Base-by-base conservation (phyloP, 2,888 invertebrate species). In the Anodontia alba region DNA sequence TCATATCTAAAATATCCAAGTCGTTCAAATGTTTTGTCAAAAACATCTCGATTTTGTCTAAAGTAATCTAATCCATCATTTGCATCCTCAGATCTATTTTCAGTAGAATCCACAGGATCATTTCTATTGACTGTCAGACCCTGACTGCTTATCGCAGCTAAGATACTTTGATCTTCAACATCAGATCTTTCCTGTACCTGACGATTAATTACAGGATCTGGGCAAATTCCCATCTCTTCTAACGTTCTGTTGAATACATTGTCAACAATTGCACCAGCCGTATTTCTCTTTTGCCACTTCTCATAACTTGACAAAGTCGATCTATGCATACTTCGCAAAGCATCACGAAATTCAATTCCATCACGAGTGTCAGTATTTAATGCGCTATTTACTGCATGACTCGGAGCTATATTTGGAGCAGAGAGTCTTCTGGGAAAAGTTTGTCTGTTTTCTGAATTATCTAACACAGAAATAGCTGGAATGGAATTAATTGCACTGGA, bases 141-240 rank as follows among this genome's bases (percentile, higher is more conserved):
- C 72, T 79, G 78, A 29, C 70, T 73, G 49, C 70, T 76, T 0
- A 84, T 84, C 7, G 79, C 81, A 26, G 81, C 76, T 62, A 79
- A 78, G 46, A 84, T 84, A 69, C 84, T 76, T 20, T 78, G 78
- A 36, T 81, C 75, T 62, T 79, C 78, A 36, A 84, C 46, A 31
- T 76, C 54, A 26, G 81, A 49, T 33, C 84, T 70, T 15, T 75
- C 73, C 12, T 10, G 12, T 29, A 33, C 1, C 12, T 29, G 23
- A 3, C 36, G 23, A 54, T 85, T 85, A 3, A 76, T 71, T 36
- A 73, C 71, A 20, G 80, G 72, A 66, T 85, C 83, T 7, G 85
- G 85, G 17, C 80, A 83, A 10, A 85, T 38, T 26, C 85, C 85
- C 82, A 85, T 78, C 29, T 83, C 82, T 72, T 85, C 85, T n/a